Base-by-base conservation (phyloP, 1,140 invertebrate species). In the Lepidurus arcticus region DNA sequence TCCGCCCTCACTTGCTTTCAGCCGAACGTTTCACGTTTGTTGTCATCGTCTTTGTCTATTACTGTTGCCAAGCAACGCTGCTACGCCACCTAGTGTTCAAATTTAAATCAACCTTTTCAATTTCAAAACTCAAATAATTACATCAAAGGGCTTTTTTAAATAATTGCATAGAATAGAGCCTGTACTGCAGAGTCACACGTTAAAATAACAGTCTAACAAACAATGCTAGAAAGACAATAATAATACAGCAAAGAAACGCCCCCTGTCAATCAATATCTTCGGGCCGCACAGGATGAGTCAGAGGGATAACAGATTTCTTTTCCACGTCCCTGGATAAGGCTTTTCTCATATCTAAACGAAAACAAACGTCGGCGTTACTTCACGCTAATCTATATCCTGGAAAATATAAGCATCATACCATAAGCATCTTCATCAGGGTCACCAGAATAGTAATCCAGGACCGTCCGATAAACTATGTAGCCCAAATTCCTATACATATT, bases 391-490 rank as follows among this genome's bases (percentile, higher is more conserved):
- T 76, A 11, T 16, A 42, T 79, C 77, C 9, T 53, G 76, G 45
- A 76, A 80, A 76, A 76, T 82, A 26, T 26, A 26, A 26, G 26
- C 26, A 26, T 26, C 81, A 87, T 90, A 97, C 95, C 97, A 90
- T 94, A 99, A 80, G 97, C 98, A 90, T 99, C 94, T 91, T 99
- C 97, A 87, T 98, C 97, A 42, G 94, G 94, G 86, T 96, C 93
- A 45, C 95, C 95, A 73, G 94, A 96, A 85, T 99, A 99, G 88
- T 99, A 99, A 86, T 98, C 96, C 75, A 99, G 86, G 75, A 99
- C 96, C 73, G 93, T 94, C 79, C 97, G 87, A 85, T 98, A 99
- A 1, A 99, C 94, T 81, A 95, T 95, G 84, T 99, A 99, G n/a
- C 96, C 97, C 65, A 99, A 86, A 85, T 93, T 93, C 81, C 93